phyloP scores from a whole-genome alignment of 1,140 invertebrate genomes.

The Zaprionus ghesquierei region DNA sequence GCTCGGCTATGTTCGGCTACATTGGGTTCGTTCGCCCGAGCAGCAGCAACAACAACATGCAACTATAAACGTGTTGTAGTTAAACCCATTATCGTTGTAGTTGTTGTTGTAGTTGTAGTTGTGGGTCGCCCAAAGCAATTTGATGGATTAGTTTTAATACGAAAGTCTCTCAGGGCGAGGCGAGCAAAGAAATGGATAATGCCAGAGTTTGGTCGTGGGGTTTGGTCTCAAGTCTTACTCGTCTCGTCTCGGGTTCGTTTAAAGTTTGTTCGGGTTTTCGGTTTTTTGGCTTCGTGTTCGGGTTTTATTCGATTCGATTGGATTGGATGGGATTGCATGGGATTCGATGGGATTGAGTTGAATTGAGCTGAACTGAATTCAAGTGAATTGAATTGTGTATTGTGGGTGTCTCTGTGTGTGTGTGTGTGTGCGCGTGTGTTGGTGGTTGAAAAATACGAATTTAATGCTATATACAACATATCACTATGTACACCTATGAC shows the following conservation, averaged over 20 bases:
- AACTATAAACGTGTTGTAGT: slow-evolving; percentile 53
- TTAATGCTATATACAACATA: slow-evolving; percentile 11
- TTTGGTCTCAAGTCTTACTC: slow-evolving; percentile 9
- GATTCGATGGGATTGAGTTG: slow-evolving; percentile 15
- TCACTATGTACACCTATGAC: slow-evolving; percentile 3
- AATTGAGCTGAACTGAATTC: not conserved
- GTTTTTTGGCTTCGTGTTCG: not conserved
- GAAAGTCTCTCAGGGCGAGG: slow-evolving; percentile 23
- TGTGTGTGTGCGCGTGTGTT: too few species aligned
- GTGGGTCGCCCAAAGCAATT: slow-evolving; percentile 66
- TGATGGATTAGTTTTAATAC: slow-evolving; percentile 78
- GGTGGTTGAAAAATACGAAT: slow-evolving; percentile 63
- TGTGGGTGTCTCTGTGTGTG: slow-evolving; percentile 1
- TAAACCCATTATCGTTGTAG: slow-evolving; percentile 56
- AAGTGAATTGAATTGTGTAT: slow-evolving; percentile 1
- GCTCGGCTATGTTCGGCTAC: slow-evolving; percentile 40
- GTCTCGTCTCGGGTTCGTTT: not conserved
- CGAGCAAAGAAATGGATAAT: slow-evolving; percentile 60
- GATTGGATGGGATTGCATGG: slow-evolving; percentile 11
- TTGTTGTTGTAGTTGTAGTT: slow-evolving; percentile 32
- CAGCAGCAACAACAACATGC: slow-evolving; percentile 16
- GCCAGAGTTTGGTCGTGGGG: slow-evolving; percentile 44
- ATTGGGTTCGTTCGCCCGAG: slow-evolving; percentile 48
- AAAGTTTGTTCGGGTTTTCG: slow-evolving; percentile 30
- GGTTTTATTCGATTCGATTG: not conserved